Evolutionary conservation across 2,113 vertebrate genomes (phyloP).

Genomic region (Ploceus nigricollis): DNA sequence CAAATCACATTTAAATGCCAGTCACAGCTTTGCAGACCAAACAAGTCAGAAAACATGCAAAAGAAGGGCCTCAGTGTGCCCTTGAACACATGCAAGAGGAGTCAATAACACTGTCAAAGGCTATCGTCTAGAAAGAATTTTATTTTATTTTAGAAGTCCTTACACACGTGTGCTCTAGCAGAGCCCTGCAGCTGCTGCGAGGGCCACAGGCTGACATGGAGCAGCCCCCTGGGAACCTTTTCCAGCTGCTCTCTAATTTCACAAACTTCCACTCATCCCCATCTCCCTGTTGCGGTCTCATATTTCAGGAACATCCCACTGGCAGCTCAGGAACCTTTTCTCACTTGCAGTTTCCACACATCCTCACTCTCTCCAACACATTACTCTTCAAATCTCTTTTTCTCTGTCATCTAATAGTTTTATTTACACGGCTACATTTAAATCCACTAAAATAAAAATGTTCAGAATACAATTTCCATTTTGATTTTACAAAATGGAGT

Average conservation of each 20-base stretch:
- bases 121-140: background rate
- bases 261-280: background rate
- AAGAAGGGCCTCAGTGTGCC: background rate
- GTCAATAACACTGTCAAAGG: background rate
- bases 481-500: background rate
- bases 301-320: background rate
- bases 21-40: background rate
- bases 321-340: background rate
- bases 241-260: background rate
- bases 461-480: conserved; percentile 7
- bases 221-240: background rate
- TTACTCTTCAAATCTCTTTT: background rate
- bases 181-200: background rate
- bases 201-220: background rate
- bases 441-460: background rate
- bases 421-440: background rate
- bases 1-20: background rate
- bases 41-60: background rate
- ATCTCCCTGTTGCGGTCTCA: background rate
- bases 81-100: background rate
- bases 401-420: background rate
- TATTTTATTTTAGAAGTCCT: background rate
- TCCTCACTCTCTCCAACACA: background rate
- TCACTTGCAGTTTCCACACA: background rate
- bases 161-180: fast-evolving